Conservation (phyloP, 2,797 vertebrate genomes). For the Rachycentron canadum region DNA sequence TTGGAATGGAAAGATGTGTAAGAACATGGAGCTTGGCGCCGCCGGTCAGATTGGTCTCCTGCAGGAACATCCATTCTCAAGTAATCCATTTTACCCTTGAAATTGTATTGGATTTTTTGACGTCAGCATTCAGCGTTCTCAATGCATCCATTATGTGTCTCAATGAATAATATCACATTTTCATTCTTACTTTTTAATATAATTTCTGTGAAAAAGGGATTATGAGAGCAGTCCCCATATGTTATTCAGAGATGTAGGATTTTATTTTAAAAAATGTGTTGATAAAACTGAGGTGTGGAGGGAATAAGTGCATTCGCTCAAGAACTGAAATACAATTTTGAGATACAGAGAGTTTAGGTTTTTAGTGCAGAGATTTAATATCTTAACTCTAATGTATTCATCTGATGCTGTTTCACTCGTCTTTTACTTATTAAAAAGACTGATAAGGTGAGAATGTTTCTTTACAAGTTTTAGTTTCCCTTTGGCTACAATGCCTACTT, state of each 20-base stretch:
- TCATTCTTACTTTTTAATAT: constrained; percentile 49
- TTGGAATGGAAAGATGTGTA: constrained; percentile 58
- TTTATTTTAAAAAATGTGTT: constrained; percentile 21
- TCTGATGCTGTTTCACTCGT: not conserved
- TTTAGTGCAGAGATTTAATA: not conserved
- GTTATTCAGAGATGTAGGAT: constrained; percentile 26
- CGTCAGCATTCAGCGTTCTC: constrained; percentile 43
- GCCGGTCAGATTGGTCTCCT: constrained; percentile 41
- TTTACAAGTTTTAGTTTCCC: not conserved
- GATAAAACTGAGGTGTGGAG: constrained; percentile 28
- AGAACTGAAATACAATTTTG: constrained; percentile 4
- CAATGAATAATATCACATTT: constrained; percentile 60
- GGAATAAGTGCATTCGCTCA: constrained; percentile 24
- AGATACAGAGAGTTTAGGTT: constrained; percentile 1
- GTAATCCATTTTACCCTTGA: constrained; percentile 56
- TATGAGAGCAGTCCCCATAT: constrained; percentile 18
- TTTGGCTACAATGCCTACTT: not conserved
- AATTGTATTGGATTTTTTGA: constrained; percentile 56
- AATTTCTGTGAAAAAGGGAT: constrained; percentile 43
- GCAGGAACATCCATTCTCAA: constrained; percentile 39
- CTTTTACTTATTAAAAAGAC: not conserved
- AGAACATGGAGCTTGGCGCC: constrained; percentile 40
- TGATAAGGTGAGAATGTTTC: not conserved
- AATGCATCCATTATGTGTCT: constrained; percentile 55
- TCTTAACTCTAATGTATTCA: not conserved